These are phyloP conservation scores for Oncorhynchus keta DNA, from an alignment of 2,113 vertebrate species.

Conservation along the genomic window DNA sequence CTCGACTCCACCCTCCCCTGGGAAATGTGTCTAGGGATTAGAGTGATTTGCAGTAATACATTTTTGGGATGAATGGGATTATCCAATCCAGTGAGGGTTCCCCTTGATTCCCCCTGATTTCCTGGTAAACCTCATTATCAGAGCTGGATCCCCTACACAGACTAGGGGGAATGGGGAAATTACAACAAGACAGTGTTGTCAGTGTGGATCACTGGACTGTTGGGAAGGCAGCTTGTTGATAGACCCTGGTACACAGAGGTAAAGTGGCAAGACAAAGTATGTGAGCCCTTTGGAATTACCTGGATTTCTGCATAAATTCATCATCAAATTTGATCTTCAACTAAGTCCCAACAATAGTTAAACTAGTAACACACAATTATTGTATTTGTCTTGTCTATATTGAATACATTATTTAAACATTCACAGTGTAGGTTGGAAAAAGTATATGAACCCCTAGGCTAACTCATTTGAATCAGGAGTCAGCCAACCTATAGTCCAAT, in stretches of 20 bases:
- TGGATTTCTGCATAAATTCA: too few relatives aligned
- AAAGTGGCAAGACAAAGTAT: too few relatives aligned
- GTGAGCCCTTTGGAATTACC: too few relatives aligned
- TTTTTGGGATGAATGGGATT: slow-evolving; percentile 62
- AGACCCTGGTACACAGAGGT: neutral
- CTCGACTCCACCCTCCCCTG: slow-evolving; percentile 2
- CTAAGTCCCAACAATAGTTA: too few relatives aligned
- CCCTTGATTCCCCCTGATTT: slow-evolving; percentile 10
- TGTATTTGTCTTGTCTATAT: too few relatives aligned
- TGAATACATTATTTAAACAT: too few relatives aligned
- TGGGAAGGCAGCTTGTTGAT: slow-evolving; percentile 17
- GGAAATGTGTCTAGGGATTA: slow-evolving; percentile 51
- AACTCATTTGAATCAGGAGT: too few relatives aligned
- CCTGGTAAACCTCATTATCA: slow-evolving; percentile 51
- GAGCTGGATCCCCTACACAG: slow-evolving; percentile 24
- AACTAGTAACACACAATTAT: too few relatives aligned
- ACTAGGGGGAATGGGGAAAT: slow-evolving; percentile 8
- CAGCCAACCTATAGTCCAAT: too few relatives aligned
- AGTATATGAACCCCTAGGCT: too few relatives aligned
- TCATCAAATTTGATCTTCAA: too few relatives aligned
- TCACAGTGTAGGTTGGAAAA: too few relatives aligned
- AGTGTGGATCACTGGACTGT: slow-evolving; percentile 34
- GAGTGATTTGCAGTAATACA: slow-evolving; percentile 53
- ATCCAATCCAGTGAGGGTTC: slow-evolving; percentile 44
- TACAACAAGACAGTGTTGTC: slow-evolving; percentile 46